Percentiles rank a stretch among this genome's conserved stretches.
Conservation (phyloP, 2,113 vertebrate genomes). For the Cygnus buccinator region DNA sequence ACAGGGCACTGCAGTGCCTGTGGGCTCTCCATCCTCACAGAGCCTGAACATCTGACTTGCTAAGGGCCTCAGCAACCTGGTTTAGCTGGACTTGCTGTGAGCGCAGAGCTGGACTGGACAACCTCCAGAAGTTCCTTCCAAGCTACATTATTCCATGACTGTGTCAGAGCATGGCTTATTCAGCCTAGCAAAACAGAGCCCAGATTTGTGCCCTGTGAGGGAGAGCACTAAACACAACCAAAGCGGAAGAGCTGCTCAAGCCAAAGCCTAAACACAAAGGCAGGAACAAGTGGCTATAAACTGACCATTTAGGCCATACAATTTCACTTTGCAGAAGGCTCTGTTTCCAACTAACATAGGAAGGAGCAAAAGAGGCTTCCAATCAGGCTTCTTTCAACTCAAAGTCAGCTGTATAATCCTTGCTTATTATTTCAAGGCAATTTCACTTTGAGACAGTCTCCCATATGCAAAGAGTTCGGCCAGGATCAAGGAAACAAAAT, state of each 20-base stretch:
- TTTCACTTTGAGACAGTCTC: slow-evolving; percentile 14
- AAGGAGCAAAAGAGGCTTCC: not conserved
- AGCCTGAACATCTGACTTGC: not conserved
- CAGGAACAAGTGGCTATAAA: not conserved
- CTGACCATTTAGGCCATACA: not conserved
- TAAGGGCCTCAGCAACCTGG: not conserved
- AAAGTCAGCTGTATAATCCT: not conserved
- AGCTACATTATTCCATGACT: not conserved
- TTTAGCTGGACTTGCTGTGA: not conserved
- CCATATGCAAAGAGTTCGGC: not conserved
- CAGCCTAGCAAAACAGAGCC: not conserved
- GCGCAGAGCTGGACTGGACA: not conserved
- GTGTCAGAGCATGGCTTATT: not conserved
- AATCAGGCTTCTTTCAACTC: slow-evolving; percentile 7
- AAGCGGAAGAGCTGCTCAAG: not conserved
- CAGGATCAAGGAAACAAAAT: slow-evolving; percentile 36
- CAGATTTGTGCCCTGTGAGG: not conserved
- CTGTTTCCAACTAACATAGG: not conserved
- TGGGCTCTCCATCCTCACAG: not conserved
- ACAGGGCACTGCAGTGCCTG: not conserved
- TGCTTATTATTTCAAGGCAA: slow-evolving; percentile 40
- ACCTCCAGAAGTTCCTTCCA: not conserved
- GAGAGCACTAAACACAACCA: not conserved
- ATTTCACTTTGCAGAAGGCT: not conserved
- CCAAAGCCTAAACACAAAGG: not conserved